Base-by-base conservation (phyloP, 2,888 invertebrate genomes). In the Eilema caniola region DNA sequence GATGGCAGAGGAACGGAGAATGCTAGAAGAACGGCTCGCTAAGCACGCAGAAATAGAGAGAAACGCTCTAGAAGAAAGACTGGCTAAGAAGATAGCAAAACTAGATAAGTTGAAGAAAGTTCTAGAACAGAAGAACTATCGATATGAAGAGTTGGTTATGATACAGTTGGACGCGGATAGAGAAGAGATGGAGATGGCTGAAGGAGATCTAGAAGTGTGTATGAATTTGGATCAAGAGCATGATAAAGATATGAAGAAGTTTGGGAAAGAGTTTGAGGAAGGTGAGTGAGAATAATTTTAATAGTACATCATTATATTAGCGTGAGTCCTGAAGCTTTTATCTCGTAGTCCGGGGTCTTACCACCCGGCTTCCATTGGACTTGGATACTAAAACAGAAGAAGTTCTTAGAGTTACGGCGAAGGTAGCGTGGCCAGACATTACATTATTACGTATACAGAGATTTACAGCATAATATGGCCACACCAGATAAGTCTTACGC, bases 1-100 rank as follows among this genome's bases (percentile, higher is more conserved):
- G 88, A 80, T 86, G 76, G 87, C 86, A 16, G 87, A 89, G 23
- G 89, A 92, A 71, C 80, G 86, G 1, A 80, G 81, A 67, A 70
- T 88, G 11, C 79, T 95, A 70, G 91, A 95, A 64, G 87, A 92
- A 68, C 79, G 93, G 5, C 85, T 95, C n/a, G 81, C 90, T 5
- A 81, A 82, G 14, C 88, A 89, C 53, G 85, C 86, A 0, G 88
- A 86, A 1, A 76, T 77, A 0, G 87, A 86, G 70, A 84, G 77
- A 24, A 60, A 74, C 0, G 84, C 83, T n/a, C 28, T 91, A 65
- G 88, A 92, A 66, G 67, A 77, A 3, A 85, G 86, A 70, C 74
- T 88, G 16, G 83, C 80, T 1, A 86, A 78, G 33, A 89, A 90
- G 56, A 73, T 90, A 14, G 78, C 84, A 69, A 84, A 87, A 25